These are phyloP conservation scores for Silurus meridionalis DNA, from an alignment of 2,113 vertebrate genomes.

Conservation along the genomic window DNA sequence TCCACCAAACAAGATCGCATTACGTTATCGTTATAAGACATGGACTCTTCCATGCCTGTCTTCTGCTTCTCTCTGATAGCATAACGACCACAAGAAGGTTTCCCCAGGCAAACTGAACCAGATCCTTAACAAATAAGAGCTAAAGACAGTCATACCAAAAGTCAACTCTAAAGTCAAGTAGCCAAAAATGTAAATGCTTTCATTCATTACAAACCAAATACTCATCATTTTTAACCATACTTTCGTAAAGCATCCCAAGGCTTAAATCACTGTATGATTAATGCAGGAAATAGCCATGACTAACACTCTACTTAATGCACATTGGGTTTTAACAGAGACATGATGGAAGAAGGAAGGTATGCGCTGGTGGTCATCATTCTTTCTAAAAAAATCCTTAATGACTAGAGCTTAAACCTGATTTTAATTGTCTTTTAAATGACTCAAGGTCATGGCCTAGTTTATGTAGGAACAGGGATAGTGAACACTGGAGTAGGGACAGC, in stretches of 20 bases:
- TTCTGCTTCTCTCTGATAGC: slow-evolving; percentile 29
- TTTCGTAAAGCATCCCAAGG: neutral
- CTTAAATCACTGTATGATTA: slow-evolving; percentile 13
- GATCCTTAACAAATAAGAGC: slow-evolving; percentile 38
- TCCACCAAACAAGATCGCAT: slow-evolving; percentile 39
- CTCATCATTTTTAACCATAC: neutral
- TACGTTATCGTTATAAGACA: slow-evolving; percentile 46
- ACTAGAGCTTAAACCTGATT: neutral
- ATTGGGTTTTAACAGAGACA: slow-evolving; percentile 21
- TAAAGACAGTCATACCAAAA: slow-evolving; percentile 23
- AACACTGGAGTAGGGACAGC: neutral
- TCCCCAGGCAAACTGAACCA: slow-evolving; percentile 38
- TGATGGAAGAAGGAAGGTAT: slow-evolving; percentile 31
- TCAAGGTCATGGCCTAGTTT: neutral
- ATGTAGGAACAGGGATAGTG: neutral
- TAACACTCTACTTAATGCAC: neutral
- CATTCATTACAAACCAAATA: neutral
- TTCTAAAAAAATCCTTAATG: slow-evolving; percentile 1
- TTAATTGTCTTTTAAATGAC: neutral
- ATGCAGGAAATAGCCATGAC: slow-evolving; percentile 1
- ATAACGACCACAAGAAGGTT: slow-evolving; percentile 39
- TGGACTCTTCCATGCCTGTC: slow-evolving; percentile 31
- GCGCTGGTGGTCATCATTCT: slow-evolving; percentile 21
- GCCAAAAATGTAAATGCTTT: slow-evolving; percentile 9
- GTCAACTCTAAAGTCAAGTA: slow-evolving; percentile 20